Evolutionary conservation across 2,113 vertebrate genomes (phyloP), one percentile per base, ranked within the genome.

Genomic region (Euleptes europaea): DNA sequence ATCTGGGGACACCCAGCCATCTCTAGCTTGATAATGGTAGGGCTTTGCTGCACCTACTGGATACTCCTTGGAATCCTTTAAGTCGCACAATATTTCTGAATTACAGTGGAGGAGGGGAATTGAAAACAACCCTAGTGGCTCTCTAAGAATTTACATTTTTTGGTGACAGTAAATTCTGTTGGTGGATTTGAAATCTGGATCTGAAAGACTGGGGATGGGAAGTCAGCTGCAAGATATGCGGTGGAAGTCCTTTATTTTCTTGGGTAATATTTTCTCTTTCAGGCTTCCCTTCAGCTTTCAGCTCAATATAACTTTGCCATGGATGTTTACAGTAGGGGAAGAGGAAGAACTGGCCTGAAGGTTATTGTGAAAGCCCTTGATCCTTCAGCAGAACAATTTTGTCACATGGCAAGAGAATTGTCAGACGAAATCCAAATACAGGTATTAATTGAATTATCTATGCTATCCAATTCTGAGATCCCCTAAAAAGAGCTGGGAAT

Each of bases 361-460:
- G 97, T 99, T 91, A 95, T 97, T 47, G 97, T 99, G 81, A 95
- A 88, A 87, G 94, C 93, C 47, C 91, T 95, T 10, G 96, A 97
- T 86, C 96, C 97, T 13, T 47, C 86, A 2, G 95, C 97, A 0
- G 97, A 95, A 35, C 98, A 99, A 87, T 94, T 99, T 57, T 71
- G 90, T 17, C 96, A 94, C 60, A 91, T 96, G 38, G 91, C 94
- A 17, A 92, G 80, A 73, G 98, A 99, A 54, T 96, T 99, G 31
- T 97, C 94, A 0, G 98, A 99, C 83, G 98, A 99, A 94, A 96
- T 99, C 90, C 98, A 99, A 88, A 98, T 99, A 86, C 97, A 99
- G 98, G 98, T 99, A 94, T 79, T 35, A 40, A 12, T 15, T n/a
- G 54, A 28, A 21, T 21, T 70, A 38, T 80, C 26, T 11, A 13